phyloP scores from a whole-genome alignment of 2,797 vertebrate genomes.

The Crocidura indochinensis region DNA sequence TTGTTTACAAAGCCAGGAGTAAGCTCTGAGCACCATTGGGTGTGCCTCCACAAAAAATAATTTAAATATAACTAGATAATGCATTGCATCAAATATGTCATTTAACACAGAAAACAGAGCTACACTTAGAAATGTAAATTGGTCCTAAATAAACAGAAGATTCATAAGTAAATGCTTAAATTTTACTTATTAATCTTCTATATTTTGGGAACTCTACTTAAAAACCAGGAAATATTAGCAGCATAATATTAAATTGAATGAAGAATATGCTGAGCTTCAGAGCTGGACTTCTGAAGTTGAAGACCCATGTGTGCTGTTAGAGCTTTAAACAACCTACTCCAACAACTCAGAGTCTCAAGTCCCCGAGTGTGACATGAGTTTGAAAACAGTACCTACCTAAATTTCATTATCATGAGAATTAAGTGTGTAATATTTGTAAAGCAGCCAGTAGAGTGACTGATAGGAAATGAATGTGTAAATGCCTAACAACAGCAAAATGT shows the following conservation, averaged over 20 bases:
- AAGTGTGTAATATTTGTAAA: conserved; percentile 19
- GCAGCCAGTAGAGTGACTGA: not conserved
- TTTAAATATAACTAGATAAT: conserved; percentile 26
- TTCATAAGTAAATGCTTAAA: not conserved
- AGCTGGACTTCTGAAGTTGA: not conserved
- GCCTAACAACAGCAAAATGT: conserved; percentile 33
- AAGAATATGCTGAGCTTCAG: not conserved
- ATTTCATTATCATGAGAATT: not conserved
- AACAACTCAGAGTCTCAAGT: not conserved
- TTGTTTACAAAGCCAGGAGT: too few relatives aligned
- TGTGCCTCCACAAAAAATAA: too few relatives aligned
- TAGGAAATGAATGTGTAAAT: not conserved
- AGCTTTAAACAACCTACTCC: conserved; percentile 12
- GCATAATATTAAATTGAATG: too few relatives aligned
- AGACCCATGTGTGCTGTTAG: not conserved
- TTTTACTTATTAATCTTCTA: not conserved
- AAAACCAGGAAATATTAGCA: not conserved
- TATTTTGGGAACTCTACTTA: not conserved
- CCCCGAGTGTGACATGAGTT: not conserved
- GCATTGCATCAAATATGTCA: conserved; percentile 46
- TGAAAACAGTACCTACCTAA: not conserved
- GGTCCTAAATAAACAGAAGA: conserved; percentile 56
- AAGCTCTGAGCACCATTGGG: too few relatives aligned
- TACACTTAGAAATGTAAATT: conserved; percentile 57
- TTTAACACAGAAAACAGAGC: conserved; percentile 59